Base-by-base conservation (phyloP, 1,140 invertebrate genomes). In the Chironomus striatipennis region DNA sequence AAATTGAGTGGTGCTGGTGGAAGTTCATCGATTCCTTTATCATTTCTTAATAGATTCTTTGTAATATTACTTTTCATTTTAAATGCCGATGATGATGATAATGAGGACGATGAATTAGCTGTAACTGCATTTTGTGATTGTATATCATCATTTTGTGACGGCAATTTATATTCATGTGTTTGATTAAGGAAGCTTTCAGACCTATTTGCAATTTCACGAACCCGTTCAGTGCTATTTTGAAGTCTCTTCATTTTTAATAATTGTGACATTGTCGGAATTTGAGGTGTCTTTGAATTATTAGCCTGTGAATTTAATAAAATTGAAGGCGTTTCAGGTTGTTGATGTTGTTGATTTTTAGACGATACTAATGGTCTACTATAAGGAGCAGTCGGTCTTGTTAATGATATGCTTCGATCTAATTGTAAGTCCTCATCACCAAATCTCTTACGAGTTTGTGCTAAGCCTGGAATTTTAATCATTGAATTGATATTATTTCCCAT, bases 171-270 rank as follows among this genome's bases (percentile, higher is more conserved):
- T 47, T 78, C 77, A 73, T 78, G 76, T 17, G 78, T 77, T 12
- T 43, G 8, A 78, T 83, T 84, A 15, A 82, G 76, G 12, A 75
- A 42, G 74, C 83, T 84, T 75, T 82, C 84, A 21, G 84, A 83
- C 15, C 85, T 85, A 6, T 85, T 86, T 43, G 89, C 84, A 18
- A 89, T 85, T 79, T 88, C 87, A 24, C 89, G 84, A n/a, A 87
- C 88, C 18, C 85, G 82, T 67, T 85, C 84, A 0, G 88, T 90
- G 3, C 85, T 86, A 76, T 88, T 85, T 81, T 89, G 88, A 34
- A 90, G 77, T 74, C 87, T 82, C 77, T 88, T 89, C 74, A 87
- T 79, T 77, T 83, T 82, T 73, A 90, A 78, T 76, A 90, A 84
- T 77, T 88, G 86, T 0, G 86, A 83, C 15, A 87, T 84, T 7